Evolutionary conservation across 2,113 vertebrate species (phyloP), one percentile per base, ranked within the genome.

Genomic region (Tetrax tetrax): DNA sequence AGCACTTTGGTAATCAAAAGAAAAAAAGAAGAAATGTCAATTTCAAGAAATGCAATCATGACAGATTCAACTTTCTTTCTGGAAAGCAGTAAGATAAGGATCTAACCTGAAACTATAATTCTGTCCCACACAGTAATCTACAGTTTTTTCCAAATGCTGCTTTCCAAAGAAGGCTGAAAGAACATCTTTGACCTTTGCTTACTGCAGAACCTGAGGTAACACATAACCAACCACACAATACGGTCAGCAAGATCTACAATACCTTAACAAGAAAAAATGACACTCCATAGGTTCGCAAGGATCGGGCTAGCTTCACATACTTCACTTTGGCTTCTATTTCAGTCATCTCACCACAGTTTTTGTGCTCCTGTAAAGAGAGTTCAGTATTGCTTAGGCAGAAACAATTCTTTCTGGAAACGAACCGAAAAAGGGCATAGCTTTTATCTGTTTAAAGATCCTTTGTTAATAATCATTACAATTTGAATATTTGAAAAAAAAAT

Each of bases 291-390:
- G 99, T 99, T 90, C 98, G 98, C 59, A 99, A 98, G 43, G 99
- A 99, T 15, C 99, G 98, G 17, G 99, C 99, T 1, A 99, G 97
- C 92, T 99, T 99, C 86, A 99, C 99, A 1, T 99, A 99, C 86
- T 99, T 99, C 90, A 99, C 99, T 95, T 99, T 99, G 33, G 99
- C 99, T 96, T 99, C 99, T n/a, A 99, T 99, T 96, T 99, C 99
- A 1, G 97, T 98, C 99, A 99, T 99, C 96, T 99, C 99, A 11
- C 99, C 99, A 74, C 99, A 99, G 96, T 98, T 99, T 95, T 99
- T 99, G 97, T 99, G 99, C 9, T 99, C 99, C 99, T 99, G 90
- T 8, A 90, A 95, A 33, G 48, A 97, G 17, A 96, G 43, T 28
- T 85, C 61, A 57, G 18, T 31, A 63, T 31, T 38, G 87, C 8